These are phyloP conservation scores for Lynx canadensis DNA, from an alignment of 2,113 vertebrate genomes.

Conservation along the genomic window DNA sequence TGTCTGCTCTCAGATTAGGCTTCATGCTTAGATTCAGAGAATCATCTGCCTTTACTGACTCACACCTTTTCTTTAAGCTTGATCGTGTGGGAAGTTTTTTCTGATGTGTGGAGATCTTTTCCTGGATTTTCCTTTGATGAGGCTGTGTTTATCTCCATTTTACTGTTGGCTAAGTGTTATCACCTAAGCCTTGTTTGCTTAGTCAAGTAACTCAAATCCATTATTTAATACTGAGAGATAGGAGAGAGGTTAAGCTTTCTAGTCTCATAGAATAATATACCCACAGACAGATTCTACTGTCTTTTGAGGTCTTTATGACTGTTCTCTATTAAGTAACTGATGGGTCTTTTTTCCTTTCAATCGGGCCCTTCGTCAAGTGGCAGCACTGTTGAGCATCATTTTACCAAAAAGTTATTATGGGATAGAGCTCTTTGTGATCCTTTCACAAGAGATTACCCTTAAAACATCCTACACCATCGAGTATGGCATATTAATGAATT, in stretches of 20 bases:
- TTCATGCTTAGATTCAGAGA: neutral
- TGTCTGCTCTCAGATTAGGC: neutral
- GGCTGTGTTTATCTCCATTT: neutral
- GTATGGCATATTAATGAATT: slow-evolving; percentile 15
- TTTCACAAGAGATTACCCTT: slow-evolving; percentile 69
- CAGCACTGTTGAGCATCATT: slow-evolving; percentile 61
- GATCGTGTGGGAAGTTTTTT: neutral
- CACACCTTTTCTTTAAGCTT: neutral
- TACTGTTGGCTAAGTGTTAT: neutral
- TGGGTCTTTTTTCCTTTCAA: neutral
- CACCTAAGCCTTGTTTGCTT: neutral
- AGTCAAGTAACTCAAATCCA: neutral
- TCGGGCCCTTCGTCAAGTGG: slow-evolving; percentile 73
- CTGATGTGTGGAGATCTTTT: neutral
- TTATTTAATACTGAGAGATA: neutral
- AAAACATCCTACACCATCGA: slow-evolving; percentile 71
- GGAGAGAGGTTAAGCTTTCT: neutral
- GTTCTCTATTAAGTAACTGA: neutral
- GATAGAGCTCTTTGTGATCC: slow-evolving; percentile 64
- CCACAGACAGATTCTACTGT: neutral
- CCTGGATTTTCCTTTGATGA: neutral
- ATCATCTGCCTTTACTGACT: neutral
- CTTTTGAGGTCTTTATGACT: neutral
- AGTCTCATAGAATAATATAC: neutral
- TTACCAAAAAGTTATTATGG: slow-evolving; percentile 65